Base-by-base conservation (phyloP, 2,113 vertebrate genomes). In the Periophthalmodon schlosseri region DNA sequence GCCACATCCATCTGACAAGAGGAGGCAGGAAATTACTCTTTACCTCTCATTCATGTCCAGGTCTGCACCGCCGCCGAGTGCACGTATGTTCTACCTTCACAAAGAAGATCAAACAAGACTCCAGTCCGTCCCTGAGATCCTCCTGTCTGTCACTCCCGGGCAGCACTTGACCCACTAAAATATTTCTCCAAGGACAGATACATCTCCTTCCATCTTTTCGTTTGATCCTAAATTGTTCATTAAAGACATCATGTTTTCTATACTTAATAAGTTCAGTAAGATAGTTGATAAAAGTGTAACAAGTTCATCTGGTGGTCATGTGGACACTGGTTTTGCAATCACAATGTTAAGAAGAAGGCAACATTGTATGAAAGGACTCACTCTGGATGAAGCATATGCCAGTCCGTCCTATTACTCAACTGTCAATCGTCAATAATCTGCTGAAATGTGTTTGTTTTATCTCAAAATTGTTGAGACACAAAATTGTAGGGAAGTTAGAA, bases 1-100 rank as follows among this genome's bases (percentile, higher is more conserved):
- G 39, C 14, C 64, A 52, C 64, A 69, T 83, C 68, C 77, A 9
- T 76, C 81, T 72, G 75, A 84, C 74, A 50, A 72, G 71, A 46
- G 72, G 61, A 75, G 76, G 86, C 75, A 76, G 88, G 88, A 91
- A 93, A 93, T 90, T 82, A 91, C 77, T 91, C 84, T 85, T 87
- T 86, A 78, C 87, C 72, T 87, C 74, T 80, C 68, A 86, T 75
- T 65, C 80, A 63, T 75, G 74, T 80, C 74, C 69, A 66, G 76
- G 33, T n/a, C 4, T 8, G 52, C 44, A 34, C 78, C 52, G 69
- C 72, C 79, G 16, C 64, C 24, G 16, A 68, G 39, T 52, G 28
- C 73, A 49, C 68, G 61, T 66, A 49, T 79, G 36, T 77, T 24
- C 75, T 21, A 66, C 52, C 68, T 72, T 5, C 16, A 23, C 50